Evolutionary conservation across 2,113 vertebrate species (phyloP).

Genomic region (Amia ocellicauda): DNA sequence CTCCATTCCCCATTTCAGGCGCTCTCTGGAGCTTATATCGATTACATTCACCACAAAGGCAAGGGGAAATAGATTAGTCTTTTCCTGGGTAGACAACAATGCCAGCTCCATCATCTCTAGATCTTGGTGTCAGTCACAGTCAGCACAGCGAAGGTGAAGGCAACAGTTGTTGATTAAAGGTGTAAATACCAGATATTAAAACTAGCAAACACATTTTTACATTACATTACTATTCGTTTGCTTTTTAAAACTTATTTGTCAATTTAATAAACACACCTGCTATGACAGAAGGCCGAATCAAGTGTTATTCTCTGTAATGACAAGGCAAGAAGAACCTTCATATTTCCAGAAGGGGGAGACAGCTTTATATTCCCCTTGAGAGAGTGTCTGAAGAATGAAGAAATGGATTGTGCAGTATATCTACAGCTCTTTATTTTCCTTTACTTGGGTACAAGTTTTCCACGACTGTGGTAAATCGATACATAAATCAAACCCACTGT

Average conservation of each 20-base stretch:
- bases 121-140: slow-evolving; percentile 24
- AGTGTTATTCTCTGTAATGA: slow-evolving; percentile 23
- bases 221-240: not conserved
- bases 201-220: not conserved
- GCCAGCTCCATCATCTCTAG: slow-evolving; percentile 23
- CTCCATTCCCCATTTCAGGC: slow-evolving; percentile 26
- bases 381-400: slow-evolving; percentile 43
- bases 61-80: slow-evolving; percentile 12
- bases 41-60: slow-evolving; percentile 22
- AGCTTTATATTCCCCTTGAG: slow-evolving; percentile 43
- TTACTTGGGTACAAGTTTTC: too few species aligned
- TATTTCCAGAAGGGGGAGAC: slow-evolving; percentile 41
- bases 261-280: not conserved
- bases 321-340: slow-evolving; percentile 27
- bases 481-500: too few species aligned
- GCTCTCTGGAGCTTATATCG: slow-evolving; percentile 7
- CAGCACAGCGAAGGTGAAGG: not conserved
- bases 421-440: slow-evolving; percentile 57
- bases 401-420: slow-evolving; percentile 47
- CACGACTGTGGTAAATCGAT: too few species aligned
- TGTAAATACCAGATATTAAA: slow-evolving; percentile 24
- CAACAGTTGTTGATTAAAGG: slow-evolving; percentile 10
- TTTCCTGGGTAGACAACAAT: slow-evolving; percentile 21
- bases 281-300: slow-evolving; percentile 8
- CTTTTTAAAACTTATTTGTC: not conserved